These are phyloP conservation scores for Mythimna lalbum DNA, from an alignment of 2,888 invertebrate species.

Conservation along the genomic window DNA sequence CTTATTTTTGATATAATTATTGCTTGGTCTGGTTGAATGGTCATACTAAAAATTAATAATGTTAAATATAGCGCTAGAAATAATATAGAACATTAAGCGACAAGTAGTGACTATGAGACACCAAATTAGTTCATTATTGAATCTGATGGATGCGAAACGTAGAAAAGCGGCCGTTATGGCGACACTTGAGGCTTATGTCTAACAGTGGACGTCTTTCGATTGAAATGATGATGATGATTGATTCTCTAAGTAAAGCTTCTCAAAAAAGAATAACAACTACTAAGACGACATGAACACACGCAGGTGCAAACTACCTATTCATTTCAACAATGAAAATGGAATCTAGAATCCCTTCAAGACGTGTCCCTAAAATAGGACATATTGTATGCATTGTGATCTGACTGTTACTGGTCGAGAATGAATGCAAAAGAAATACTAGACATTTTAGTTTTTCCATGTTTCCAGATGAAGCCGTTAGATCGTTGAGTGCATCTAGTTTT, in stretches of 20 bases:
- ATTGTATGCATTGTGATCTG: conserved; percentile 59
- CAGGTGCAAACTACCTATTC: neutral
- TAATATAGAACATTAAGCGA: neutral
- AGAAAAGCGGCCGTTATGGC: too few species aligned
- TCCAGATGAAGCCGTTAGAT: conserved; percentile 29
- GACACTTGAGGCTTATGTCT: too few species aligned
- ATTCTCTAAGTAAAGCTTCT: neutral
- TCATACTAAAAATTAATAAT: too few species aligned
- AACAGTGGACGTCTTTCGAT: too few species aligned
- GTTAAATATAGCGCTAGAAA: too few species aligned
- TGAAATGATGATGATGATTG: too few species aligned
- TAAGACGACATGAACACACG: neutral
- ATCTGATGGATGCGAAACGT: too few species aligned
- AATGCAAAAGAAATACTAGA: conserved; percentile 51
- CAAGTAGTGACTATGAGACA: too few species aligned
- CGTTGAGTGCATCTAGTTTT: conserved; percentile 22
- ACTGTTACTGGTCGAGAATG: conserved; percentile 50
- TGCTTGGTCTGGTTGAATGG: too few species aligned
- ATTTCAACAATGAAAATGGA: neutral
- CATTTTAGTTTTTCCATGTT: conserved; percentile 51
- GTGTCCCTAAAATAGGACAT: conserved; percentile 36
- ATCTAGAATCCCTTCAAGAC: neutral
- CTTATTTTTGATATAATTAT: too few species aligned
- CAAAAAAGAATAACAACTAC: too few species aligned
- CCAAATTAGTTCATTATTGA: neutral